Evolutionary conservation across 2,797 vertebrate species (phyloP).

Genomic region (Danio albolineatus): DNA sequence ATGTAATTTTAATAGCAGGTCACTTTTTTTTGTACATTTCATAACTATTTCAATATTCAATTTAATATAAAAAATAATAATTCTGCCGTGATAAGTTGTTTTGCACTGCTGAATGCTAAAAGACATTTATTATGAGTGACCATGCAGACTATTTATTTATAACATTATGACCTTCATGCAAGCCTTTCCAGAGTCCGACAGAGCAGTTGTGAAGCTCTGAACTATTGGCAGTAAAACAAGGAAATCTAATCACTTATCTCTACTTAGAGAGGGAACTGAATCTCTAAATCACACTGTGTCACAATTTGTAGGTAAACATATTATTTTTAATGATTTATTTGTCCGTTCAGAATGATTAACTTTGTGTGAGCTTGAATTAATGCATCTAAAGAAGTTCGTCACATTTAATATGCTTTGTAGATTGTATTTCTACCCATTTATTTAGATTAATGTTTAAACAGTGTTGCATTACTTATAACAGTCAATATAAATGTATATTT

Average conservation of each 20-base stretch:
- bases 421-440: not conserved
- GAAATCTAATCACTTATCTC: not conserved
- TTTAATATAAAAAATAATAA: not conserved
- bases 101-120: not conserved
- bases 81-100: not conserved
- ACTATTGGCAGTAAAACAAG: conserved; percentile 15
- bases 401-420: not conserved
- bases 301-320: conserved; percentile 50
- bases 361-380: not conserved
- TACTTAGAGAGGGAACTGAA: not conserved
- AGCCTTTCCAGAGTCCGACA: conserved; percentile 40
- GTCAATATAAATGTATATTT: not conserved
- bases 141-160: conserved; percentile 55
- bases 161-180: conserved; percentile 56
- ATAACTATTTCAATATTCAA: not conserved
- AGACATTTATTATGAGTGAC: conserved; percentile 36
- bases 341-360: conserved; percentile 63
- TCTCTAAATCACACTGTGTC: conserved; percentile 6
- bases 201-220: conserved; percentile 9
- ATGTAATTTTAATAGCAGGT: not conserved
- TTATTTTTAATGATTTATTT: not conserved
- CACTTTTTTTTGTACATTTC: not conserved
- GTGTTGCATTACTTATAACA: not conserved
- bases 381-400: not conserved
- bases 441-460: conserved; percentile 9